phyloP scores from a whole-genome alignment of 2,888 invertebrate species.

The Netelia melanura region DNA sequence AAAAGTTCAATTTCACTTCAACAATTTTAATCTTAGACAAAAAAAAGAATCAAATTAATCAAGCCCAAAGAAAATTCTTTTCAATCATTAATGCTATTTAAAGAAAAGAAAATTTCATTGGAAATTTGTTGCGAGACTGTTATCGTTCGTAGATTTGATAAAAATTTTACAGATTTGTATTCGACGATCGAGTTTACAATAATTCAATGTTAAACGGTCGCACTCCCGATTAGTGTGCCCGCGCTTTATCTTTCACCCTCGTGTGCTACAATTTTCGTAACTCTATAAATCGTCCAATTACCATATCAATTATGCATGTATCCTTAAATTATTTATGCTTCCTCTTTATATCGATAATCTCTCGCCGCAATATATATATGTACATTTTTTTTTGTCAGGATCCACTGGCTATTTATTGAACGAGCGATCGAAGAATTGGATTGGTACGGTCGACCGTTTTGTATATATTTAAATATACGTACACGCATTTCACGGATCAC shows the following conservation, averaged over 20 bases:
- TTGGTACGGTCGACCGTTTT: constrained; percentile 44
- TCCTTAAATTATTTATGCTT: constrained; percentile 51
- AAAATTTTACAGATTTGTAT: constrained; percentile 2
- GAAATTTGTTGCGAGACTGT: too few relatives aligned
- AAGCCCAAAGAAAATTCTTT: neutral
- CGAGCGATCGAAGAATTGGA: constrained; percentile 69
- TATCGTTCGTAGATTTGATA: neutral
- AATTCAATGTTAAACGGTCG: neutral
- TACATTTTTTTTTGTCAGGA: constrained; percentile 51
- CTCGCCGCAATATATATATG: constrained; percentile 45
- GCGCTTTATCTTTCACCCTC: neutral
- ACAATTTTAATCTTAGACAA: neutral
- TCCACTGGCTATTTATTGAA: constrained; percentile 44
- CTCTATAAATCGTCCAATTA: constrained; percentile 34
- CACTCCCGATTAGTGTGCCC: neutral
- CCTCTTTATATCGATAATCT: constrained; percentile 33
- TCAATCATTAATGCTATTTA: neutral
- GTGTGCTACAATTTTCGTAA: constrained; percentile 14
- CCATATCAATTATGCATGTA: constrained; percentile 44
- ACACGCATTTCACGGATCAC: constrained; percentile 42
- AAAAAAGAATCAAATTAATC: neutral
- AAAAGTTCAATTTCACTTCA: neutral
- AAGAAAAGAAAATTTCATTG: neutral
- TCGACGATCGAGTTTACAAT: constrained; percentile 30
- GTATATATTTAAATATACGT: constrained; percentile 29